These are phyloP conservation scores for Tortricodes alternella DNA, from an alignment of 2,888 invertebrate genomes.

Conservation along the genomic window DNA sequence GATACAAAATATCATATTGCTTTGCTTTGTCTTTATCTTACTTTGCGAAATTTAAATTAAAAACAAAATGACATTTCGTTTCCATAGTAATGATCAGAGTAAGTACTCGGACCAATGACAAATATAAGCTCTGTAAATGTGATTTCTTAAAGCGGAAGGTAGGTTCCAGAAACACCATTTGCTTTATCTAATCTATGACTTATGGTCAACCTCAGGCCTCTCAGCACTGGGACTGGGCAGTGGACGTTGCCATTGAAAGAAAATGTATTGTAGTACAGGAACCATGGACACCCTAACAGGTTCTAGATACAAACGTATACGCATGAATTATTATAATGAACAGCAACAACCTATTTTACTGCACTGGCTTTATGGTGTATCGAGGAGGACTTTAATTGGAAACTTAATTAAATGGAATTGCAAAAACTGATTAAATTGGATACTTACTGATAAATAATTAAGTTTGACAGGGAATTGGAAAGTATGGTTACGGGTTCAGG, in stretches of 20 bases:
- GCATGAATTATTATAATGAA: conserved; percentile 65
- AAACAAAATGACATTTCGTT: too few relatives aligned
- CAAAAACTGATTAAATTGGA: conserved; percentile 10
- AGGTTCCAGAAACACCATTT: too few relatives aligned
- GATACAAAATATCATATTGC: too few relatives aligned
- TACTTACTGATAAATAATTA: background rate
- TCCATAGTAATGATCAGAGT: too few relatives aligned
- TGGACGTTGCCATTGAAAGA: background rate
- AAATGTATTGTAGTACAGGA: background rate
- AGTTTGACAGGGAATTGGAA: background rate
- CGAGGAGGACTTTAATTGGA: conserved; percentile 46
- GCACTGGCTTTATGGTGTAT: conserved; percentile 60
- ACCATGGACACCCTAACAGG: conserved; percentile 49
- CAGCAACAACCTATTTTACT: conserved; percentile 66
- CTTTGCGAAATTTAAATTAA: too few relatives aligned
- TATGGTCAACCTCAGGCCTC: too few relatives aligned
- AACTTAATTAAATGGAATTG: conserved; percentile 33
- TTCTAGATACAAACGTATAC: conserved; percentile 44
- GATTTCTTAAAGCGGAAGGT: too few relatives aligned
- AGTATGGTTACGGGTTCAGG: background rate
- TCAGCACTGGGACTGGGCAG: conserved; percentile 4
- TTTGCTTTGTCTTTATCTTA: too few relatives aligned
- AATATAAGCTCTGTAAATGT: too few relatives aligned
- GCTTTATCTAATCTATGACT: too few relatives aligned
- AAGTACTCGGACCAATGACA: too few relatives aligned